These are phyloP conservation scores for Rhyacophila brunnea DNA, from an alignment of 1,140 invertebrate genomes.

Conservation along the genomic window DNA sequence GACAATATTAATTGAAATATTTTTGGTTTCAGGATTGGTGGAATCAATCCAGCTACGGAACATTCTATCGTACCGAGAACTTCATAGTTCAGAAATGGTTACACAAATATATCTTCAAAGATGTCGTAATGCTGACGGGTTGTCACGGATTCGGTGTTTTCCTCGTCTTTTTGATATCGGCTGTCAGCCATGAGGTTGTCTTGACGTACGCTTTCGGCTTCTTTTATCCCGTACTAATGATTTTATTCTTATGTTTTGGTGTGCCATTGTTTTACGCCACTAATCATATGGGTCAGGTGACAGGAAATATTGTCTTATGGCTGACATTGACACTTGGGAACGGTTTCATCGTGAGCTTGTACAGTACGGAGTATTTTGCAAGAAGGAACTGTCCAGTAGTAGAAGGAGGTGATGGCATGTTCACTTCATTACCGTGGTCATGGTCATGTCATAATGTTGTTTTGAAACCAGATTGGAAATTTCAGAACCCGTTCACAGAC, in stretches of 20 bases:
- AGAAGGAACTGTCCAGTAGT: conserved; percentile 69
- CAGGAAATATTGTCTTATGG: conserved; percentile 81
- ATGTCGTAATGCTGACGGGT: conserved; percentile 63
- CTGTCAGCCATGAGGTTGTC: conserved; percentile 84
- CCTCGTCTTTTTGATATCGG: conserved; percentile 63
- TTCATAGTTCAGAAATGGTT: conserved; percentile 92
- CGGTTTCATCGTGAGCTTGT: conserved; percentile 73
- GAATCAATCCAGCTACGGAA: conserved; percentile 78
- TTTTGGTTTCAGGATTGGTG: conserved; percentile 81
- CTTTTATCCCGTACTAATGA: conserved; percentile 82
- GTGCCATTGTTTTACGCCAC: conserved; percentile 50
- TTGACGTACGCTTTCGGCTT: conserved; percentile 73
- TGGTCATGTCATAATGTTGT: conserved; percentile 57
- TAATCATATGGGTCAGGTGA: conserved; percentile 48
- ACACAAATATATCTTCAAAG: conserved; percentile 87
- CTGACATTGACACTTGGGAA: conserved; percentile 70
- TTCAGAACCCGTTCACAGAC: too few species aligned
- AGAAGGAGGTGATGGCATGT: conserved; percentile 46
- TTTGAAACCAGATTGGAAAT: conserved; percentile 47
- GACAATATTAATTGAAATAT: too few species aligned
- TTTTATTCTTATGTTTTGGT: conserved; percentile 65
- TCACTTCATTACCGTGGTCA: conserved; percentile 56
- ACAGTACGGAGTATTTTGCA: conserved; percentile 84
- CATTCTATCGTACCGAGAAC: conserved; percentile 92
- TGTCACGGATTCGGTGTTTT: conserved; percentile 55